A percentile compares a stretch with the other conserved stretches of the same genome.
Evolutionary conservation across 1,140 invertebrate species (phyloP).

Genomic region (Drosophila prosaltans): DNA sequence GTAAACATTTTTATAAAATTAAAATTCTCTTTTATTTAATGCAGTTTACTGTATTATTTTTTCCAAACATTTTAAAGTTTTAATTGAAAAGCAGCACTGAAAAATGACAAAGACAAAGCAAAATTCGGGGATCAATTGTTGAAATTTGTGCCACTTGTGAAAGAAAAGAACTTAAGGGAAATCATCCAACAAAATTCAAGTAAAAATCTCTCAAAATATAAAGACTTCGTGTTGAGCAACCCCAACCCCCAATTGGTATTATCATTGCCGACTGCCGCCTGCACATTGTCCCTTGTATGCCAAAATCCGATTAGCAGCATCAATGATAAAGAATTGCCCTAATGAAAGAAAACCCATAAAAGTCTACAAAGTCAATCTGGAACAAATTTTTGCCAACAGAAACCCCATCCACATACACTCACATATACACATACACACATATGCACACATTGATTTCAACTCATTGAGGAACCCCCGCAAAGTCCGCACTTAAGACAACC

Average conservation of each 20-base stretch:
- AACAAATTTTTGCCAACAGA: slow-evolving; percentile 6
- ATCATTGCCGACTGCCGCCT: background rate
- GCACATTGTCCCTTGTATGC: background rate
- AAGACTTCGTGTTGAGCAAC: background rate
- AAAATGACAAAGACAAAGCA: background rate
- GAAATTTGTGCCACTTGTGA: background rate
- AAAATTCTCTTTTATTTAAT: no score
- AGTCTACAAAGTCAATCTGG: slow-evolving; percentile 13
- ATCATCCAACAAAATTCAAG: background rate
- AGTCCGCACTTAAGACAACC: slow-evolving; percentile 7
- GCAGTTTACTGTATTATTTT: no score
- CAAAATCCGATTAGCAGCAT: slow-evolving; percentile 17
- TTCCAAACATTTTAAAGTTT: no score
- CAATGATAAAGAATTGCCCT: slow-evolving; percentile 18
- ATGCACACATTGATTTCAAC: slow-evolving; percentile 11
- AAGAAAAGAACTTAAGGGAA: background rate
- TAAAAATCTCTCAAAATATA: background rate
- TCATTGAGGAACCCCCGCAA: slow-evolving; percentile 9
- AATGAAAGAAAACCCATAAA: slow-evolving; percentile 22
- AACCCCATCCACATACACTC: background rate
- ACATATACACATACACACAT: background rate
- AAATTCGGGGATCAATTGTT: background rate
- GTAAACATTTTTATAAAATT: no score
- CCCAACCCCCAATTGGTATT: no score
- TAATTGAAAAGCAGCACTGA: no score